Evolutionary conservation across 53 echinoderm and acorn worm species (phyloP).

Genomic region (Hippasteria phrygiana): DNA sequence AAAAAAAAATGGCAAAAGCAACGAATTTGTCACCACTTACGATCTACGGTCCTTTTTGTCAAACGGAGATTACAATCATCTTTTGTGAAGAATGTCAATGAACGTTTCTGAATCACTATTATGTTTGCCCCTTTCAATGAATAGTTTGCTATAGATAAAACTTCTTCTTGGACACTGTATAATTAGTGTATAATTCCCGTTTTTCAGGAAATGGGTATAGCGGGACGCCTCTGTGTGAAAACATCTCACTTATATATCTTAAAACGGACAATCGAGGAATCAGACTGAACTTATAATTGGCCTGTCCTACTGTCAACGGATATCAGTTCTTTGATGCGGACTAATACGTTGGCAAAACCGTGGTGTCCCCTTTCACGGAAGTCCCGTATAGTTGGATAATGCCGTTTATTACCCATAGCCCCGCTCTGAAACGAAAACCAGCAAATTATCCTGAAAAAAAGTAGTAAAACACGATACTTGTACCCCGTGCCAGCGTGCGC

Average conservation of each 20-base stretch:
- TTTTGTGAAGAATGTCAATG: no score
- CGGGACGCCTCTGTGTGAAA: no score
- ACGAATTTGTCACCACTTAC: no score
- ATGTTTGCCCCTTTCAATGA: no score
- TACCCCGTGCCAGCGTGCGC: not conserved
- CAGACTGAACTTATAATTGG: not conserved
- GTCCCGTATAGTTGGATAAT: conserved; percentile 4
- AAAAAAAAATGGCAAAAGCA: no score
- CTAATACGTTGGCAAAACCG: not conserved
- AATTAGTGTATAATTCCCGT: no score
- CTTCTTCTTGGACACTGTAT: no score
- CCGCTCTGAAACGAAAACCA: conserved; percentile 44
- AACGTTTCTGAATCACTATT: no score
- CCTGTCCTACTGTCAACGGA: not conserved
- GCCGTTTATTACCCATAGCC: not conserved
- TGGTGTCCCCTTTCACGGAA: conserved; percentile 21
- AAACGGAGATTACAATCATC: no score
- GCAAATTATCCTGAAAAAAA: conserved; percentile 15
- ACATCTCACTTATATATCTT: no score
- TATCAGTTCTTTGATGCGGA: not conserved
- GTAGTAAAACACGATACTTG: not conserved
- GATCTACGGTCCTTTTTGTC: no score
- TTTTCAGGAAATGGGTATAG: not conserved
- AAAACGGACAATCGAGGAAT: conserved; percentile 1
- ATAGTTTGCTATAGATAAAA: no score